phyloP scores from a whole-genome alignment of 2,113 vertebrate genomes.

The Chrysochloris asiatica region DNA sequence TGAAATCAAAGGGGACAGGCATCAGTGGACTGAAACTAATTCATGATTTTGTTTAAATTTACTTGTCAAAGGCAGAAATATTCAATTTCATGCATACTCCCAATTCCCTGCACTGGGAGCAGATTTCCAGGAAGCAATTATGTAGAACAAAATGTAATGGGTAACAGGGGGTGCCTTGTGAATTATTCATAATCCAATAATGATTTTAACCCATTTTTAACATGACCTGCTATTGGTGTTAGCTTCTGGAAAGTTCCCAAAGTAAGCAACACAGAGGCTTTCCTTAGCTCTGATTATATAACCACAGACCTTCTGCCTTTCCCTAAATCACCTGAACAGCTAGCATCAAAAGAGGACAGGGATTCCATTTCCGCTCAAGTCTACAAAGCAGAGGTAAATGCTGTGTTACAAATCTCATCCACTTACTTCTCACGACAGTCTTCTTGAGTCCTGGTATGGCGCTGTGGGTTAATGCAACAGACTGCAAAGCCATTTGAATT shows the following conservation, averaged over 20 bases:
- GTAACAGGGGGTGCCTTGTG: conserved; percentile 75
- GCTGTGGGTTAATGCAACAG: no score
- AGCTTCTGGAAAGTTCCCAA: conserved; percentile 71
- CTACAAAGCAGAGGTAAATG: neutral
- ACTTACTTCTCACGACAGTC: neutral
- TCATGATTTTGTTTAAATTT: conserved; percentile 76
- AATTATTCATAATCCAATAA: conserved; percentile 80
- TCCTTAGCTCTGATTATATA: conserved; percentile 60
- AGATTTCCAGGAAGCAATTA: conserved; percentile 80
- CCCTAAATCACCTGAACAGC: conserved; percentile 51
- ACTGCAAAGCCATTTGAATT: no score
- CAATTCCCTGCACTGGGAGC: conserved; percentile 76
- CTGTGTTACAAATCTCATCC: neutral
- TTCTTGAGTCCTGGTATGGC: no score
- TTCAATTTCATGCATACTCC: conserved; percentile 74
- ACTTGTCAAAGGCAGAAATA: conserved; percentile 75
- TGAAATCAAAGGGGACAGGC: conserved; percentile 58
- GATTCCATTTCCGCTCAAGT: neutral
- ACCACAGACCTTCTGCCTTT: conserved; percentile 55
- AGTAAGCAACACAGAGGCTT: conserved; percentile 62
- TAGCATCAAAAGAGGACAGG: conserved; percentile 33
- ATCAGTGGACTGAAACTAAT: conserved; percentile 69
- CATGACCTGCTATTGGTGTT: conserved; percentile 54
- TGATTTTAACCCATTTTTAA: conserved; percentile 79
- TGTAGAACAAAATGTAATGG: conserved; percentile 80